Conservation (phyloP, 2,888 invertebrate genomes). For the Plutella xylostella region DNA sequence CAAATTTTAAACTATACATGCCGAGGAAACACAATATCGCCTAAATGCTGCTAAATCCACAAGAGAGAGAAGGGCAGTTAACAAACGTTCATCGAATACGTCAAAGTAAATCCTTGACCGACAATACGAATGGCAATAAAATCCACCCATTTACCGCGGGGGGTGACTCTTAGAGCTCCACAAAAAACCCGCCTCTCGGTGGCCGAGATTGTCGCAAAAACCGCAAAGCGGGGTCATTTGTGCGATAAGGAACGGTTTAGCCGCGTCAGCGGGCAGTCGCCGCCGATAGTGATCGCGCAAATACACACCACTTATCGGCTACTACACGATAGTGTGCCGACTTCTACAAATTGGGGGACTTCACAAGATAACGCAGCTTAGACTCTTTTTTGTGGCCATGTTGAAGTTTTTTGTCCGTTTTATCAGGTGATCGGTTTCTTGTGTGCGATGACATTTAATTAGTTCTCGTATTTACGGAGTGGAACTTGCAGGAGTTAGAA, state of each 20-base stretch:
- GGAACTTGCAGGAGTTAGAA: background rate
- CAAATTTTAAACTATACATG: conserved; percentile 14
- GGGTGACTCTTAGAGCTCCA: background rate
- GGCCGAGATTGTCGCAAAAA: conserved; percentile 1
- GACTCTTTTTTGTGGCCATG: background rate
- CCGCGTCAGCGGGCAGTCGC: conserved; percentile 28
- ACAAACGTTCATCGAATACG: too few relatives aligned
- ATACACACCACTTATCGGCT: conserved; percentile 23
- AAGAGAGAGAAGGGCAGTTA: too few relatives aligned
- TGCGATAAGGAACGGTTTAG: conserved; percentile 49
- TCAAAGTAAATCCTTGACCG: too few relatives aligned
- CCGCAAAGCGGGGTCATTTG: conserved; percentile 53
- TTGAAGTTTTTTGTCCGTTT: background rate
- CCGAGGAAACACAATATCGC: too few relatives aligned
- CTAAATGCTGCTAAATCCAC: too few relatives aligned
- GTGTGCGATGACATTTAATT: too few relatives aligned
- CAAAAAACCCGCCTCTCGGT: background rate
- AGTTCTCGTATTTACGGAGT: too few relatives aligned
- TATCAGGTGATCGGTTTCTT: background rate
- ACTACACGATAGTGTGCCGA: background rate
- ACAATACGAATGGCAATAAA: conserved; percentile 66
- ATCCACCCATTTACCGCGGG: conserved; percentile 30
- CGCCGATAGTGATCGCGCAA: conserved; percentile 42
- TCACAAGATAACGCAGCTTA: background rate
- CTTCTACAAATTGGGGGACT: conserved; percentile 5